Evolutionary conservation across 2,113 vertebrate genomes (phyloP).

Genomic region (Festucalex cinctus): DNA sequence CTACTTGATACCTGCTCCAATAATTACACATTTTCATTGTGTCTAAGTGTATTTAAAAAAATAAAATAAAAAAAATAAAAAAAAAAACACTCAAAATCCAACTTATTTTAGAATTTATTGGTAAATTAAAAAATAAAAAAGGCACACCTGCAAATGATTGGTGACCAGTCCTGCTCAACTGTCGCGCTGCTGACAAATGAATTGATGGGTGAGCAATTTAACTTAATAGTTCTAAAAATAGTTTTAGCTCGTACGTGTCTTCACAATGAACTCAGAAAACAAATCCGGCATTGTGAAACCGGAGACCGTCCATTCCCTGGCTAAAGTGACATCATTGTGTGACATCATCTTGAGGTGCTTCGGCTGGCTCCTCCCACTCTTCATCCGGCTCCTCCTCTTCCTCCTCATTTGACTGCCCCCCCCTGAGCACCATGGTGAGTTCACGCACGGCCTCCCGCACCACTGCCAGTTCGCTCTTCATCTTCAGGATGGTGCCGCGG

Average conservation of each 20-base stretch:
- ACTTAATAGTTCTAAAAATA: background rate
- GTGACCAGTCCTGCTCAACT: background rate
- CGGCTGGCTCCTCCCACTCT: constrained; percentile 25
- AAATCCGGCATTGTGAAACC: background rate
- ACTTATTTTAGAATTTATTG: background rate
- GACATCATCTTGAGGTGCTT: constrained; percentile 22
- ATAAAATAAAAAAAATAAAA: no score
- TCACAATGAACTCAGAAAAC: background rate
- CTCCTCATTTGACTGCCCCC: constrained; percentile 24
- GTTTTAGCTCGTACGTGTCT: background rate
- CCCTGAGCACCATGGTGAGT: constrained; percentile 56
- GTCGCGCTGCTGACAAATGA: background rate
- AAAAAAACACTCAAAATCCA: background rate
- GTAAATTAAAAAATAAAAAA: background rate
- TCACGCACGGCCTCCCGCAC: constrained; percentile 68
- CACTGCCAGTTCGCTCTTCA: constrained; percentile 66
- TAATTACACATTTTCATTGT: background rate
- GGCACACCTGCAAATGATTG: background rate
- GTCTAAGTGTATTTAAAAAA: background rate
- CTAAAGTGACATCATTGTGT: constrained; percentile 28
- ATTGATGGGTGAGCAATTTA: background rate
- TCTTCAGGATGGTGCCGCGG: constrained; percentile 70
- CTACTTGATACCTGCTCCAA: background rate
- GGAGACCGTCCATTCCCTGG: background rate
- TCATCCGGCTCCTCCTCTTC: constrained; percentile 45